phyloP scores from a whole-genome alignment of 1,140 invertebrate genomes.

The Drosophila jambulina region DNA sequence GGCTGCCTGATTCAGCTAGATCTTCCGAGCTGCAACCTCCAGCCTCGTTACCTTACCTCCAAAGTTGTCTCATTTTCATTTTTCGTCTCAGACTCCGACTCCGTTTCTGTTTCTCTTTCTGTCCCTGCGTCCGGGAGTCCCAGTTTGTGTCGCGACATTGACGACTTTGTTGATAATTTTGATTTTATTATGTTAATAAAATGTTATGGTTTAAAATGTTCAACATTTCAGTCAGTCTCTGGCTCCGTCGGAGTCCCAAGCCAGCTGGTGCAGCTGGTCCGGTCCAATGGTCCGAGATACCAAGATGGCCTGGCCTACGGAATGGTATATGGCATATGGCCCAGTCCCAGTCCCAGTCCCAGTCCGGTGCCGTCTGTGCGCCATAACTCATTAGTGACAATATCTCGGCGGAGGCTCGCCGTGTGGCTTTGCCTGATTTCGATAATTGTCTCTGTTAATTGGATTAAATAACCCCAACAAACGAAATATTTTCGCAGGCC shows the following conservation, averaged over 20 bases:
- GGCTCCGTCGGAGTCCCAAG: slow-evolving; percentile 24
- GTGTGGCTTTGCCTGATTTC: slow-evolving; percentile 81
- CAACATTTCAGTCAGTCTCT: slow-evolving; percentile 63
- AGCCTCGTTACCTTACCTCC: slow-evolving; percentile 71
- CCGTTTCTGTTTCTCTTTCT: slow-evolving; percentile 20
- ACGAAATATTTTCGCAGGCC: slow-evolving; percentile 62
- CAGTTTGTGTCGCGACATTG: slow-evolving; percentile 75
- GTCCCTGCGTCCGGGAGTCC: slow-evolving; percentile 32
- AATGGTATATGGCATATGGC: slow-evolving; percentile 13
- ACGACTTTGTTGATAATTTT: slow-evolving; percentile 85
- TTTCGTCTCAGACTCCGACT: slow-evolving; percentile 40
- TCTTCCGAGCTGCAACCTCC: slow-evolving; percentile 40
- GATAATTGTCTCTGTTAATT: slow-evolving; percentile 81
- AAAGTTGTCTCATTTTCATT: slow-evolving; percentile 76
- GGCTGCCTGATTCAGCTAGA: slow-evolving; percentile 37
- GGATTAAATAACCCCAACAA: slow-evolving; percentile 78
- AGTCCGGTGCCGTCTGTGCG: slow-evolving; percentile 70
- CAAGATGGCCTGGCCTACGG: background rate
- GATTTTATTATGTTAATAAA: slow-evolving; percentile 85
- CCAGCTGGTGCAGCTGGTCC: slow-evolving; percentile 51
- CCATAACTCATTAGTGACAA: slow-evolving; percentile 84
- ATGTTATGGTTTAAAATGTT: slow-evolving; percentile 85
- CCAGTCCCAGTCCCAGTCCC: slow-evolving; percentile 30
- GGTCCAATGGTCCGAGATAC: slow-evolving; percentile 37
- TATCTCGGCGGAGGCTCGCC: slow-evolving; percentile 59